A percentile compares a stretch with the other conserved stretches of the same genome.
phyloP scores from a whole-genome alignment of 2,888 invertebrate genomes.

The Sarcophaga carnaria region DNA sequence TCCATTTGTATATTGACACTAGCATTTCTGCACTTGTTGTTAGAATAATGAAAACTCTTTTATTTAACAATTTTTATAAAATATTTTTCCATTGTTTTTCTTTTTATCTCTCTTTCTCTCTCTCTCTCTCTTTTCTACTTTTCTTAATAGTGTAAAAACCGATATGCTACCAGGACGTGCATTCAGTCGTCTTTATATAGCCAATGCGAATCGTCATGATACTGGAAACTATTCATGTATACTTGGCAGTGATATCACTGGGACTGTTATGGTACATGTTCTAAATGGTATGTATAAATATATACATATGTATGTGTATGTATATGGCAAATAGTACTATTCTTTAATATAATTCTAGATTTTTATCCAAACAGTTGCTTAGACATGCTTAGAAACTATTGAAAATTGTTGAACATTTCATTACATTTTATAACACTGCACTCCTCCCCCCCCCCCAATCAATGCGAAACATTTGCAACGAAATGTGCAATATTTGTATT shows the following conservation, averaged over 20 bases:
- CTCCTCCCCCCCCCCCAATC: slow-evolving; percentile 12
- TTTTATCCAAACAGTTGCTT: background rate
- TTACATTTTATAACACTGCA: slow-evolving; percentile 19
- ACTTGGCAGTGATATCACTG: slow-evolving; percentile 87
- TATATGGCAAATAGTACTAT: background rate
- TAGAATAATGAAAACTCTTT: background rate
- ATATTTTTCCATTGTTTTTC: slow-evolving; percentile 10
- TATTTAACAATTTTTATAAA: background rate
- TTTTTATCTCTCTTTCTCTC: background rate
- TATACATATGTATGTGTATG: background rate
- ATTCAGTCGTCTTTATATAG: slow-evolving; percentile 89
- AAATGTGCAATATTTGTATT: slow-evolving; percentile 40
- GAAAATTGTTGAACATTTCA: background rate
- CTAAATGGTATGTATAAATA: slow-evolving; percentile 85
- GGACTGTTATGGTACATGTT: slow-evolving; percentile 89
- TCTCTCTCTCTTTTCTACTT: slow-evolving; percentile 30
- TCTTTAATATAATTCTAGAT: background rate
- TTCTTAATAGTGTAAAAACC: slow-evolving; percentile 87
- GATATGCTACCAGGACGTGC: slow-evolving; percentile 89
- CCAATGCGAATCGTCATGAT: slow-evolving; percentile 89
- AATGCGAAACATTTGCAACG: background rate
- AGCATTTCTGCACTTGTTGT: background rate
- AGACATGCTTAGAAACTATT: background rate
- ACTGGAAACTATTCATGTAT: slow-evolving; percentile 91
- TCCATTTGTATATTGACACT: slow-evolving; percentile 27